Percentiles rank a stretch among this genome's conserved stretches.
phyloP scores from a whole-genome alignment of 2,888 invertebrate genomes.

The Melolontha melolontha region DNA sequence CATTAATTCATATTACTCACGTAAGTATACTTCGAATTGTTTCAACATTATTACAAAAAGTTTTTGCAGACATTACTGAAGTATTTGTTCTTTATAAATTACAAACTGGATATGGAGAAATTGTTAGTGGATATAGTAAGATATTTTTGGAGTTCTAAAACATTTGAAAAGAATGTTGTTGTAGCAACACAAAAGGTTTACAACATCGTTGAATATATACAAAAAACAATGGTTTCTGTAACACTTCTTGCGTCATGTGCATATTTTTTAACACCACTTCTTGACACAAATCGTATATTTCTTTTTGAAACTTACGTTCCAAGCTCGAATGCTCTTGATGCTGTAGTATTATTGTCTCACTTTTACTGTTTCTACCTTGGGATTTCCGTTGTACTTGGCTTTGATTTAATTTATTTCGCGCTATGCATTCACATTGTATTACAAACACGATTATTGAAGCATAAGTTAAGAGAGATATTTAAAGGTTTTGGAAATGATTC shows the following conservation, averaged over 20 bases:
- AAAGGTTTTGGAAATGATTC: background rate
- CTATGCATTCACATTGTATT: background rate
- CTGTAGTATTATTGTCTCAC: background rate
- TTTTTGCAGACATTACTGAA: slow-evolving; percentile 5
- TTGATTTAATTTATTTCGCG: background rate
- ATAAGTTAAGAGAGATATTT: background rate
- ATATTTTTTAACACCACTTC: background rate
- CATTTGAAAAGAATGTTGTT: no score
- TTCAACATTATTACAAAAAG: no score
- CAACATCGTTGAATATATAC: no score
- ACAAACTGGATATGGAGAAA: slow-evolving; percentile 4
- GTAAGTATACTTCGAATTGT: background rate
- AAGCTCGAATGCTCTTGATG: background rate
- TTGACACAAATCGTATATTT: background rate
- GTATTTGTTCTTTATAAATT: slow-evolving; percentile 11
- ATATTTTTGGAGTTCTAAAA: background rate
- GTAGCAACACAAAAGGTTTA: no score
- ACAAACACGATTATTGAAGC: slow-evolving; percentile 2
- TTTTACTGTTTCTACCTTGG: slow-evolving; percentile 7
- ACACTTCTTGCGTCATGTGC: no score
- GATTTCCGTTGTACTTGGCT: background rate
- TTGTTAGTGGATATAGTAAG: background rate
- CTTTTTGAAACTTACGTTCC: background rate
- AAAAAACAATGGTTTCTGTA: no score
- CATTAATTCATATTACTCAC: background rate